Conservation (phyloP, 2,113 vertebrate genomes). For the Myanophis thanlyinensis region DNA sequence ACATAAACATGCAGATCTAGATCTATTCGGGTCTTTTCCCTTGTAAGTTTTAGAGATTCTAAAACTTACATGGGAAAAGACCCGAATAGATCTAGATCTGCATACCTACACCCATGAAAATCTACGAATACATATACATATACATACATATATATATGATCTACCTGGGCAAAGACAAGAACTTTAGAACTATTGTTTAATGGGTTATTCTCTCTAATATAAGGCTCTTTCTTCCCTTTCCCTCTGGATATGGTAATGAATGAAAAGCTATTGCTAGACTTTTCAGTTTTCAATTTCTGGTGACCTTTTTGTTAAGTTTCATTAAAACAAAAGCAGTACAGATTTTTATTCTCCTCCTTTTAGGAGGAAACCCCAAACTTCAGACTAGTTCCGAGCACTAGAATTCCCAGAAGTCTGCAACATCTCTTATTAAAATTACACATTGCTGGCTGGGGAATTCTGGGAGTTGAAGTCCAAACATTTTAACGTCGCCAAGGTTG, state of each 20-base stretch:
- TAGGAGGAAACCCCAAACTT: neutral
- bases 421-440: neutral
- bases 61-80: too few species aligned
- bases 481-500: too few species aligned
- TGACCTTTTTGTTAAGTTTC: neutral
- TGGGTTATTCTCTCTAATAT: neutral
- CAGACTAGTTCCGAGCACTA: neutral
- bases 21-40: too few species aligned
- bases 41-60: too few species aligned
- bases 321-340: neutral
- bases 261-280: neutral
- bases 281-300: neutral
- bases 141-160: too few species aligned
- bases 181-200: neutral
- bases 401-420: neutral
- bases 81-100: too few species aligned
- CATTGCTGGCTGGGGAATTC: too few species aligned
- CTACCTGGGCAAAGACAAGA: neutral
- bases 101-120: too few species aligned
- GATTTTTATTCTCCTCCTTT: neutral
- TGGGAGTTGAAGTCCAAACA: too few species aligned
- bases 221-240: neutral
- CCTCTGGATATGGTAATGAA: neutral
- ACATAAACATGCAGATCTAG: too few species aligned
- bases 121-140: too few species aligned